Base-by-base conservation (phyloP, 2,113 vertebrate species). In the Ibidorhyncha struthersii region DNA sequence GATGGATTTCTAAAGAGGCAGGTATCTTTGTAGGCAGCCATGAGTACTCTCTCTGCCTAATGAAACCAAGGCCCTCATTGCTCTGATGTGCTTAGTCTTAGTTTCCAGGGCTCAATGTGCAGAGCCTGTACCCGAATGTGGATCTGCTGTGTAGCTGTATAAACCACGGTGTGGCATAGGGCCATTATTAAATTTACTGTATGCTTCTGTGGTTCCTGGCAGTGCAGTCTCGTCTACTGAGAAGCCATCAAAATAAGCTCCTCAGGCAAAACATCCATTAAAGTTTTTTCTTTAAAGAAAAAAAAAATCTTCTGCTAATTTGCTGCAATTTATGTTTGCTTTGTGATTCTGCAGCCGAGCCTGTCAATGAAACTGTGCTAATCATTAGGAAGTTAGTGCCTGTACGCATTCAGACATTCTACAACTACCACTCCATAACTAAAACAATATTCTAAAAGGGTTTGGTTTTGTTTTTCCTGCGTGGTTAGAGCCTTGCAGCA, bases 181-280 rank as follows among this genome's bases (percentile, higher is more conserved):
- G 70, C 85, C 86, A 56, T 87, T 85, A 90, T 90, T 93, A 77
- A 92, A 93, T 96, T 94, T 82, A 56, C 49, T 70, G 38, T 58
- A 30, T 23, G 21, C 87, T 89, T 77, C 84, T 49, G 92, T 70
- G 65, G 58, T 89, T 93, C 72, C 89, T 93, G 90, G 77, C 94
- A 92, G 10, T 2, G 1, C n/a, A 70, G 80, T 71, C 61, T 76
- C 4, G 0, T 93, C 85, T 89, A 40, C 77, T 89, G 50, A 89
- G 91, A 96, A 88, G 43, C 62, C 77, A 67, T 93, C 29, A 3
- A 80, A 89, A 95, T 82, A 79, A 88, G 25, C 32, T 95, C 76
- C 84, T 95, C 67, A 27, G 87, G 91, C 94, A 89, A 91, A 97
- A 89, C 69, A 96, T n/a, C 83, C 71, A 93, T 94, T 97, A 86